Evolutionary conservation across 2,113 vertebrate species (phyloP).

Genomic region (Cottus gobio): DNA sequence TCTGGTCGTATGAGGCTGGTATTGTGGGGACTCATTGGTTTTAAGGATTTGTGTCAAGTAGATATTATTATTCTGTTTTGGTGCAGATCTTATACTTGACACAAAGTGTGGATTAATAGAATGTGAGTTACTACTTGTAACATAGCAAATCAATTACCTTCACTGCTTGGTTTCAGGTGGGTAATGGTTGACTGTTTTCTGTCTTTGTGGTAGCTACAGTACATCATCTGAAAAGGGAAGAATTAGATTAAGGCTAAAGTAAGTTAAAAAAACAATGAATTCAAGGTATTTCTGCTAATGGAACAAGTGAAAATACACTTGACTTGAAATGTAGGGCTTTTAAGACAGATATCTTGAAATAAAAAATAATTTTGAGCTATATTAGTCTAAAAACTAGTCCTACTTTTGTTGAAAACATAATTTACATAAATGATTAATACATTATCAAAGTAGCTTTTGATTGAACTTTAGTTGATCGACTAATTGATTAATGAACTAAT

Average conservation of each 20-base stretch:
- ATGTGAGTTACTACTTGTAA: neutral
- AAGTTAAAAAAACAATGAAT: neutral
- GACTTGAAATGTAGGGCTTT: too few relatives aligned
- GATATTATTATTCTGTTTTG: neutral
- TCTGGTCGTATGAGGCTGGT: neutral
- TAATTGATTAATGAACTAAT: neutral
- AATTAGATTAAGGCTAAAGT: neutral
- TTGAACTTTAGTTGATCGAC: neutral
- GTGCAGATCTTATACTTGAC: neutral
- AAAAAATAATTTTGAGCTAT: too few relatives aligned
- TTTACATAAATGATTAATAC: neutral
- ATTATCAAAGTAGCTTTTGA: neutral
- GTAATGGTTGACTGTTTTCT: neutral
- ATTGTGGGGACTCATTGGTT: constrained; percentile 28
- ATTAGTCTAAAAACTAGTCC: too few relatives aligned
- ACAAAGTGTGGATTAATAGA: neutral
- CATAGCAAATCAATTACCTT: neutral
- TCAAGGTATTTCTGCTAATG: too few relatives aligned
- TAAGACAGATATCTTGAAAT: too few relatives aligned
- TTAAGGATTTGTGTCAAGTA: constrained; percentile 1
- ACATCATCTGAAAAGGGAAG: neutral
- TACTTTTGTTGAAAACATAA: neutral
- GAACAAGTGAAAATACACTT: neutral
- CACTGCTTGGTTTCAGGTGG: neutral
- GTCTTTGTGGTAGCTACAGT: neutral